These are phyloP conservation scores for Calonectris borealis DNA, from an alignment of 2,113 vertebrate genomes.

Conservation along the genomic window DNA sequence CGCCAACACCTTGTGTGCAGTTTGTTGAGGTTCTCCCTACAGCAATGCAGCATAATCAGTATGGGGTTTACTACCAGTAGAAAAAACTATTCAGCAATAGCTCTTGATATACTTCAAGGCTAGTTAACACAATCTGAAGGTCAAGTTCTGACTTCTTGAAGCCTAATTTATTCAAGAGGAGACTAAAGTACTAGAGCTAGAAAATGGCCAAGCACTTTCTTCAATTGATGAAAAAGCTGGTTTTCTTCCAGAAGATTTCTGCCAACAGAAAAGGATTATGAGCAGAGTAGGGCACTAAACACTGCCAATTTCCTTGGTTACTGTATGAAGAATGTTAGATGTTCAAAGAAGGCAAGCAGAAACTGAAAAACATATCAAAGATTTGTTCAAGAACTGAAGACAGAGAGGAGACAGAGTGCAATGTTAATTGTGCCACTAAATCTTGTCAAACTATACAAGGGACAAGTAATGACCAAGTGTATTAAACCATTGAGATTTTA, in stretches of 20 bases:
- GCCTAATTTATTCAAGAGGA: constrained; percentile 63
- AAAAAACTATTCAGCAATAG: constrained; percentile 35
- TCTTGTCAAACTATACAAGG: not conserved
- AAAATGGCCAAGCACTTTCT: constrained; percentile 46
- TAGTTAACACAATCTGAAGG: constrained; percentile 39
- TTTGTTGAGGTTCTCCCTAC: not conserved
- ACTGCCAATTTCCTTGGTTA: constrained; percentile 71
- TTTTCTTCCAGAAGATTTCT: constrained; percentile 43
- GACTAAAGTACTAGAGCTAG: constrained; percentile 33
- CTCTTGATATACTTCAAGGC: constrained; percentile 43
- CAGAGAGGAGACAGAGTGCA: constrained; percentile 7
- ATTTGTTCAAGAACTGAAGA: constrained; percentile 41
- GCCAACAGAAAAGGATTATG: constrained; percentile 59
- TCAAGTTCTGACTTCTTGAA: constrained; percentile 54
- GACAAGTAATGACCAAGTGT: not conserved
- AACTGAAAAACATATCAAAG: constrained; percentile 44
- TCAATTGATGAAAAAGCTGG: constrained; percentile 41
- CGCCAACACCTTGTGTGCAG: not conserved
- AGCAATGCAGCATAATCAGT: not conserved
- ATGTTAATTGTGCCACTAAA: constrained; percentile 26
- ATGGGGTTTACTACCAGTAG: not conserved
- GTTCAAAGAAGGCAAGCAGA: constrained; percentile 52
- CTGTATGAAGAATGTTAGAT: constrained; percentile 59
- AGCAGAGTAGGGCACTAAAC: constrained; percentile 49
- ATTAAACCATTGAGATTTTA: not conserved